Base-by-base conservation (phyloP, 2,888 invertebrate genomes). In the Leucophenga maculata region DNA sequence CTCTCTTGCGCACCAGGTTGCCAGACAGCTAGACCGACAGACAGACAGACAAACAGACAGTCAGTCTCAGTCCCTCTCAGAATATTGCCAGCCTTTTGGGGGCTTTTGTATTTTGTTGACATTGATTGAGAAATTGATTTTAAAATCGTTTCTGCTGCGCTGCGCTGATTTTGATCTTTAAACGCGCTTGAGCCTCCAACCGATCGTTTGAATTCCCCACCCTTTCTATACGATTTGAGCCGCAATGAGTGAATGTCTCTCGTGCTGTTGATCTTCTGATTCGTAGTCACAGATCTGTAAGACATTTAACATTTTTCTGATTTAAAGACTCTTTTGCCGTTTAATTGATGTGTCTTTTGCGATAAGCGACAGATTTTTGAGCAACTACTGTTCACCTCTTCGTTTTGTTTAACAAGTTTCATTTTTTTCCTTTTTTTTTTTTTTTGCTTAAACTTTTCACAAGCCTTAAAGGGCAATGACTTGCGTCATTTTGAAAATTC, bases 81-180 rank as follows among this genome's bases (percentile, higher is more conserved):
- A 54, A 44, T 65, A 60, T 67, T 72, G 62, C 62, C 54, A 32
- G 2, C 13, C 26, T 13, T 39, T 68, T 32, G 22, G 13, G 65
- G 55, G 31, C 70, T 67, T 54, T 64, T 65, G 60, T 72, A 68
- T 65, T 68, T 60, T 50, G 64, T 71, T 83, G 81, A 84, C 81
- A 82, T 82, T 82, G 84, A 82, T 82, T 82, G 84, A 82, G 84
- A 83, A 82, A 82, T 84, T 82, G 84, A 82, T 82, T 79, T 79
- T 72, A 76, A 78, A 74, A 84, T 78, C 83, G 81, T 75, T 79
- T 75, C 76, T 74, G 44, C 52, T 60, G 39, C 48, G 67, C 50
- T 69, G 57, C 59, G 39, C 72, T 39, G 78, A 78, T 78, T 78
- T 72, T 48, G 68, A 78, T 78, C 77, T 74, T 65, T 54, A 52